These are phyloP conservation scores for Penaeus indicus DNA, from an alignment of 1,140 invertebrate genomes.

Conservation along the genomic window DNA sequence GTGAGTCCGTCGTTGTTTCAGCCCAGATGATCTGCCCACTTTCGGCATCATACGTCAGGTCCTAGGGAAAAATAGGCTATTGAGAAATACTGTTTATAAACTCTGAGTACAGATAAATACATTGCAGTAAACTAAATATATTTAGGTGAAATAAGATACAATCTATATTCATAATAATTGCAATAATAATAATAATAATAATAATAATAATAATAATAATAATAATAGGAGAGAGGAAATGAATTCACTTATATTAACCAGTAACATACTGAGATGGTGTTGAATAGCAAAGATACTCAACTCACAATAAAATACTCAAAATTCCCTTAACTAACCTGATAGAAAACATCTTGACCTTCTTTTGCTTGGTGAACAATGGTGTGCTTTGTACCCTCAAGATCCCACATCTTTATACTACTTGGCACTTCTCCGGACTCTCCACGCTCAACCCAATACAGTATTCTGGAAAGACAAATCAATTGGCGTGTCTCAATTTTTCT, in stretches of 20 bases:
- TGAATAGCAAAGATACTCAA: background rate
- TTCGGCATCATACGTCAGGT: conserved; percentile 43
- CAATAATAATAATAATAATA: no score
- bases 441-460: conserved; percentile 56
- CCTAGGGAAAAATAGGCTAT: conserved; percentile 14
- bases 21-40: conserved; percentile 48
- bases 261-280: background rate
- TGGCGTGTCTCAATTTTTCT: background rate
- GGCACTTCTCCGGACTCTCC: conserved; percentile 7
- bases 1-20: conserved; percentile 31
- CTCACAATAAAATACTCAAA: background rate
- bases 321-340: conserved; percentile 14
- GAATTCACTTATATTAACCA: no score
- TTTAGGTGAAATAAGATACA: no score
- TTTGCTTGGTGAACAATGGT: conserved; percentile 18
- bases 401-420: conserved; percentile 35
- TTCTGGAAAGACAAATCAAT: conserved; percentile 18
- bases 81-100: no score
- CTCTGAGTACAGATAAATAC: no score
- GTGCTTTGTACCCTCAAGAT: conserved; percentile 11
- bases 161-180: no score
- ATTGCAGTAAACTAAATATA: no score
- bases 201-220: no score
- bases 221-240: no score
- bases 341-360: conserved; percentile 26